Conservation (phyloP, 2,797 vertebrate genomes). For the Lutjanus campechanus region DNA sequence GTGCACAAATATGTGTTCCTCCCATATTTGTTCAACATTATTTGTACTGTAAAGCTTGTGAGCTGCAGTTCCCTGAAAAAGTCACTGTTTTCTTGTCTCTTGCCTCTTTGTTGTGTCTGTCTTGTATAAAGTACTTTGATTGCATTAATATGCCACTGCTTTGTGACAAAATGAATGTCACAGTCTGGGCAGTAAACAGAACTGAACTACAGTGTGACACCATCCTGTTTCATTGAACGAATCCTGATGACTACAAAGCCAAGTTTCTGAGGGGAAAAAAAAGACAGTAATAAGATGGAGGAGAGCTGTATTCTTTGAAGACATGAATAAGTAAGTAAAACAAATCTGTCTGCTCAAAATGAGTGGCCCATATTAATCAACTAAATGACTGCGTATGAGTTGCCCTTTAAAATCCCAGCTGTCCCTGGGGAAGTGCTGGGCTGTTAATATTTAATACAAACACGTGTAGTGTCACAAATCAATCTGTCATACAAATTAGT, state of each 20-base stretch:
- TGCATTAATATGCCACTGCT: slow-evolving; percentile 30
- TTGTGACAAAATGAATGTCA: slow-evolving; percentile 37
- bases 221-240: slow-evolving; percentile 2
- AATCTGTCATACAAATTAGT: slow-evolving; percentile 85
- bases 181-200: slow-evolving; percentile 31
- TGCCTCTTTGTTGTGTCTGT: slow-evolving; percentile 14
- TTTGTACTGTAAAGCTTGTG: background rate
- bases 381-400: slow-evolving; percentile 77
- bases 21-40: background rate
- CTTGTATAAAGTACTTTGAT: slow-evolving; percentile 24
- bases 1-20: background rate
- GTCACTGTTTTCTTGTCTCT: slow-evolving; percentile 4
- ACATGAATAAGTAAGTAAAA: slow-evolving; percentile 76
- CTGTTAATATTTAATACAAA: slow-evolving; percentile 87
- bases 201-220: slow-evolving; percentile 10
- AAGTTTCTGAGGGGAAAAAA: slow-evolving; percentile 8
- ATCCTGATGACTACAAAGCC: slow-evolving; percentile 20
- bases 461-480: slow-evolving; percentile 83
- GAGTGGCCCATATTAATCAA: slow-evolving; percentile 83
- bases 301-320: slow-evolving; percentile 44
- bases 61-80: slow-evolving; percentile 12
- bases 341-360: slow-evolving; percentile 72
- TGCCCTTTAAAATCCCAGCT: slow-evolving; percentile 86
- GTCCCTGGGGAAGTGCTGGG: slow-evolving; percentile 76
- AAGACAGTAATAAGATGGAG: slow-evolving; percentile 24